Percentiles rank a stretch among this genome's conserved stretches.
phyloP scores from a whole-genome alignment of 2,888 invertebrate species.

The Craniophora ligustri region DNA sequence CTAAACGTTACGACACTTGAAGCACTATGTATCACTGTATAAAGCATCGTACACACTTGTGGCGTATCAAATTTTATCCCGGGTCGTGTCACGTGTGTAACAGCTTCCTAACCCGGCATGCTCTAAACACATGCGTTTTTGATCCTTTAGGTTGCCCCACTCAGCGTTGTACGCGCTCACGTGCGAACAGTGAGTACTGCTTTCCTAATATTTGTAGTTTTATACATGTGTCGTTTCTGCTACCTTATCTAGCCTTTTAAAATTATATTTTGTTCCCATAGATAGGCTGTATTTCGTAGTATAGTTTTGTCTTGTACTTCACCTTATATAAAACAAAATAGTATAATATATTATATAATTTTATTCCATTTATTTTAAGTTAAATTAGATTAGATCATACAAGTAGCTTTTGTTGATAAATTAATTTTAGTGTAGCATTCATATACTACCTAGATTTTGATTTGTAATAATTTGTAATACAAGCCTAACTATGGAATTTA shows the following conservation, averaged over 20 bases:
- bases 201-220: slow-evolving; percentile 67
- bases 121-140: slow-evolving; percentile 86
- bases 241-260: slow-evolving; percentile 26
- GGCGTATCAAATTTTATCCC: slow-evolving; percentile 46
- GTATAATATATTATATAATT: too few species aligned
- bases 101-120: slow-evolving; percentile 87
- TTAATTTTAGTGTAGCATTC: too few species aligned
- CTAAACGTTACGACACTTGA: slow-evolving; percentile 3
- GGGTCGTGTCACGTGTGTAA: slow-evolving; percentile 64
- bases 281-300: neutral
- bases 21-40: slow-evolving; percentile 30
- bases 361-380: too few species aligned
- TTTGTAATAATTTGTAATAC: neutral
- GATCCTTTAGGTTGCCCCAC: slow-evolving; percentile 88
- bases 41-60: slow-evolving; percentile 25
- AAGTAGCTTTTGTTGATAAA: too few species aligned
- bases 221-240: slow-evolving; percentile 59
- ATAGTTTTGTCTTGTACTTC: too few species aligned
- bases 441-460: too few species aligned
- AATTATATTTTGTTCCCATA: neutral
- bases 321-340: too few species aligned
- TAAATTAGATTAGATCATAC: too few species aligned
- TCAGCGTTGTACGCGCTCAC: slow-evolving; percentile 90
- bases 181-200: slow-evolving; percentile 91
- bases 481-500: neutral